Conservation (phyloP, 2,113 vertebrate genomes). For the Pheucticus melanocephalus region DNA sequence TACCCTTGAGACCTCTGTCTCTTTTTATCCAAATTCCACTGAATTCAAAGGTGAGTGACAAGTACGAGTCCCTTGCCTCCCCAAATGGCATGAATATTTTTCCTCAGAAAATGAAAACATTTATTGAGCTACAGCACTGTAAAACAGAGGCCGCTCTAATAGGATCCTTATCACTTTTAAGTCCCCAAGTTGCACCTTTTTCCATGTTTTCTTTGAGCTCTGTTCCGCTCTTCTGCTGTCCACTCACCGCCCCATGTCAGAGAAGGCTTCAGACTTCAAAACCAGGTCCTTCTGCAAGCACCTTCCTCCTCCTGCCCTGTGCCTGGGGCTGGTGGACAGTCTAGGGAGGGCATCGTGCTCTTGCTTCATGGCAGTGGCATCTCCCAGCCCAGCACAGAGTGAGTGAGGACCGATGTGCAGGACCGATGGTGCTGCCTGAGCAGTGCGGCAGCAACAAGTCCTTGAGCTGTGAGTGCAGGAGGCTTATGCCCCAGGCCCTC, state of each 20-base stretch:
- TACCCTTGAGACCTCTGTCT: neutral
- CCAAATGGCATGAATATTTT: neutral
- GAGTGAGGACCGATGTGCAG: neutral
- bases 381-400: neutral
- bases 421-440: neutral
- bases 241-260: neutral
- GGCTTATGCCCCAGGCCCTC: neutral
- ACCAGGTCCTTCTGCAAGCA: neutral
- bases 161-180: neutral
- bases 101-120: neutral
- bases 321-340: neutral
- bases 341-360: neutral
- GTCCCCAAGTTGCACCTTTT: neutral
- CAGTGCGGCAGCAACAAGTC: neutral
- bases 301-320: neutral
- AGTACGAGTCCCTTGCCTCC: fast-evolving
- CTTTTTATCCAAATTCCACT: neutral
- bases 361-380: too few species aligned
- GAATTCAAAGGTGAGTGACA: neutral
- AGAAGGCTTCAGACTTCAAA: neutral
- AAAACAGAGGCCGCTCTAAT: neutral
- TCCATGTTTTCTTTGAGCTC: neutral
- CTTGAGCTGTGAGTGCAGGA: neutral
- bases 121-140: neutral
- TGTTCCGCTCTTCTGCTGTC: neutral